Conservation (phyloP, 1,140 invertebrate species). For the Procambarus clarkii region DNA sequence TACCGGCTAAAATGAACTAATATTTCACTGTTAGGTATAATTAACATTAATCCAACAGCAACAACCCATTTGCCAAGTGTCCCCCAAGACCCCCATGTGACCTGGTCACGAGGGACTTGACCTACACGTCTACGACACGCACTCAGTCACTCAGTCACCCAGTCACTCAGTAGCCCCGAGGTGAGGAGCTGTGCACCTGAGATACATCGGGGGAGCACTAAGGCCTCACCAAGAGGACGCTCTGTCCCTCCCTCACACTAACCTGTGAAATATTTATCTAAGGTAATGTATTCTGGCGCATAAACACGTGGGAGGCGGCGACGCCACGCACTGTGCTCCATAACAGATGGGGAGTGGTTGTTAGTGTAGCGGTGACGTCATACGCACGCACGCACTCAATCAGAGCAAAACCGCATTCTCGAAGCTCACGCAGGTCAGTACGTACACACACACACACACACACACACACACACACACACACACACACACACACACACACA, state of each 20-base stretch:
- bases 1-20: neutral
- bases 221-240: too few species aligned
- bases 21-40: neutral
- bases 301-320: neutral
- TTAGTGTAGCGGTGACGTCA: neutral
- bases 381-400: neutral
- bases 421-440: neutral
- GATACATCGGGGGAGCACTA: too few species aligned
- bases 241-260: too few species aligned
- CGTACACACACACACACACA: neutral
- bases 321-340: neutral
- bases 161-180: too few species aligned
- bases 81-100: too few species aligned
- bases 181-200: too few species aligned
- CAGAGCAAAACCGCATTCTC: neutral
- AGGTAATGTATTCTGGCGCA: neutral
- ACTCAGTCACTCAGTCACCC: too few species aligned
- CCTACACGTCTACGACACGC: too few species aligned
- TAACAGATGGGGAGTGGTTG: neutral
- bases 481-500: slow-evolving; percentile 9
- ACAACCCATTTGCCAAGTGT: too few species aligned
- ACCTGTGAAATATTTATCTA: too few species aligned
- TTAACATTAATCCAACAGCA: neutral
- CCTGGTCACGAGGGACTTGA: too few species aligned
- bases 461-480: slow-evolving; percentile 2